Conservation (phyloP, 2,888 invertebrate species). For the Trisateles emortualis region DNA sequence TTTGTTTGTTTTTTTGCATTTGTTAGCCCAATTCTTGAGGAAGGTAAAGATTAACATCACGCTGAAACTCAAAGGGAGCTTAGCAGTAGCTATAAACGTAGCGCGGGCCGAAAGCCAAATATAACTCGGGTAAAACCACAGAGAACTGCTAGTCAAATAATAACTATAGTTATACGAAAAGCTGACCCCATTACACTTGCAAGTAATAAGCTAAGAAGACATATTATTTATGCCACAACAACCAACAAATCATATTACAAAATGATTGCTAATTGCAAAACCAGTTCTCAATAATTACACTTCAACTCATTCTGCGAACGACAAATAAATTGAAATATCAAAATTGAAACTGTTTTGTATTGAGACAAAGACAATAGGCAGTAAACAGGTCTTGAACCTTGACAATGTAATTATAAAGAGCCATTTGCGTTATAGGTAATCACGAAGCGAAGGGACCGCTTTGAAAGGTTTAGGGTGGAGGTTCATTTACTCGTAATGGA, state of each 20-base stretch:
- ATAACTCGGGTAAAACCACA: too few species aligned
- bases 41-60: too few species aligned
- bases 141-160: too few species aligned
- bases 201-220: neutral
- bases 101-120: too few species aligned
- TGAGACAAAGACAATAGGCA: conserved; percentile 62
- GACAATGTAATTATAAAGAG: conserved; percentile 66
- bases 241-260: conserved; percentile 13
- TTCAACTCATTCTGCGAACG: conserved; percentile 7
- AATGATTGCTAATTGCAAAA: conserved; percentile 17
- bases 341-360: conserved; percentile 31
- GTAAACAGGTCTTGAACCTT: conserved; percentile 62
- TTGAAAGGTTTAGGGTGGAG: conserved; percentile 14
- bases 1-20: too few species aligned
- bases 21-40: too few species aligned
- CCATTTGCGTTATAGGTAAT: conserved; percentile 50
- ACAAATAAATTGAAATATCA: conserved; percentile 49
- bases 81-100: too few species aligned
- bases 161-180: neutral
- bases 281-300: conserved; percentile 13
- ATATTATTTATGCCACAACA: neutral
- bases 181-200: neutral
- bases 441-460: conserved; percentile 58
- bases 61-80: too few species aligned
- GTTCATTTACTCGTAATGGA: conserved; percentile 21